Evolutionary conservation across 2,797 vertebrate species (phyloP).

Genomic region (Tokudaia tokunoshimensis): DNA sequence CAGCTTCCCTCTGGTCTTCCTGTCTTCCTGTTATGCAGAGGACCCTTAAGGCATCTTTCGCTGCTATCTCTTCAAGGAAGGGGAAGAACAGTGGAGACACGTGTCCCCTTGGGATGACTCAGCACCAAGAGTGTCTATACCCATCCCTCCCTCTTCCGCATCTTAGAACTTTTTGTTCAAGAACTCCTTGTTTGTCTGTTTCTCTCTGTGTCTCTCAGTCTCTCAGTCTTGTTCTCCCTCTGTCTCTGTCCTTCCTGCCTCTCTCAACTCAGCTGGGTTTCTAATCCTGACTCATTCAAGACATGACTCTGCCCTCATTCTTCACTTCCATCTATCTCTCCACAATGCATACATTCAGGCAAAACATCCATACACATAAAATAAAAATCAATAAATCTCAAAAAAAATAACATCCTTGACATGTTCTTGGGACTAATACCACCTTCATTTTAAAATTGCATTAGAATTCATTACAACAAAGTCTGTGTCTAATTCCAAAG

Average conservation of each 20-base stretch:
- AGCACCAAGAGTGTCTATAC: not conserved
- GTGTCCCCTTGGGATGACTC: not conserved
- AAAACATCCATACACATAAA: not conserved
- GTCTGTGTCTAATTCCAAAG: not conserved
- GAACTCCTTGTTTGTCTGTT: not conserved
- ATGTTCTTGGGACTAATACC: not conserved
- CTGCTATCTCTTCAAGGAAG: not conserved
- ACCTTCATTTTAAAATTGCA: constrained; percentile 28
- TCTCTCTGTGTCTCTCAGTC: not conserved
- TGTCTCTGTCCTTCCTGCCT: not conserved
- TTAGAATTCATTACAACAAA: not conserved
- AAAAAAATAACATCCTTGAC: not conserved
- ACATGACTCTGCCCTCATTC: not conserved
- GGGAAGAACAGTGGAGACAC: not conserved
- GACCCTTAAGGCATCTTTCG: not conserved
- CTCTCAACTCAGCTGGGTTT: not conserved
- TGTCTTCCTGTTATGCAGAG: not conserved
- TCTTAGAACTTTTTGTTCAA: not conserved
- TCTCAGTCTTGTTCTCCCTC: not conserved
- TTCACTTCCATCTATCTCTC: not conserved
- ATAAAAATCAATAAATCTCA: not conserved
- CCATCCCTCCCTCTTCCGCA: not conserved
- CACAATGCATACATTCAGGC: too few relatives aligned
- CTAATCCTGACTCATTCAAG: not conserved
- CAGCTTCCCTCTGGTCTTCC: not conserved